phyloP scores from a whole-genome alignment of 2,888 invertebrate species.

The Patella ulyssiponensis region DNA sequence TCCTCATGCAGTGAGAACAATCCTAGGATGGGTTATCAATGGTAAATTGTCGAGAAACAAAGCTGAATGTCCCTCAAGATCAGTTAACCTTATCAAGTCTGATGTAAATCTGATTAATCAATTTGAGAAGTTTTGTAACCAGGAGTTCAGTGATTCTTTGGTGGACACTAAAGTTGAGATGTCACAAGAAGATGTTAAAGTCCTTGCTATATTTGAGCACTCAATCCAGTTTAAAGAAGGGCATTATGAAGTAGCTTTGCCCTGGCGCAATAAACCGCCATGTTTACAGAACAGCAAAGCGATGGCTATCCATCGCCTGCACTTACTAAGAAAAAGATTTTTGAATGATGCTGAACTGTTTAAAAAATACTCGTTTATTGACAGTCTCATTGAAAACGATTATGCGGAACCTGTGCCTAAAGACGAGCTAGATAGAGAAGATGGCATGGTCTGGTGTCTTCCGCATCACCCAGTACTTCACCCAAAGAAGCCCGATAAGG shows the following conservation, averaged over 20 bases:
- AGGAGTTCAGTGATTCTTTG: too few relatives aligned
- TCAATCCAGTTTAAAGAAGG: not conserved
- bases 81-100: too few relatives aligned
- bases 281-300: not conserved
- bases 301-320: not conserved
- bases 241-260: not conserved
- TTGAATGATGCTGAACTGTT: not conserved
- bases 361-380: not conserved
- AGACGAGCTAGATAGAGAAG: not conserved
- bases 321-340: not conserved
- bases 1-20: too few relatives aligned
- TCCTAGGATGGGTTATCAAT: too few relatives aligned
- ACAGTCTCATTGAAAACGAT: not conserved
- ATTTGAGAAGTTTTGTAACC: too few relatives aligned
- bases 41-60: too few relatives aligned
- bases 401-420: slow-evolving; percentile 1
- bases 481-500: not conserved
- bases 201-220: too few relatives aligned
- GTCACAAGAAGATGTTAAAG: too few relatives aligned
- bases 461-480: slow-evolving; percentile 4
- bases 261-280: not conserved
- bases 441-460: not conserved
- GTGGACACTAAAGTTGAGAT: too few relatives aligned
- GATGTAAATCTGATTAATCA: too few relatives aligned
- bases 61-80: too few relatives aligned